Conservation (phyloP, 2,113 vertebrate species). For the Daboia siamensis region DNA sequence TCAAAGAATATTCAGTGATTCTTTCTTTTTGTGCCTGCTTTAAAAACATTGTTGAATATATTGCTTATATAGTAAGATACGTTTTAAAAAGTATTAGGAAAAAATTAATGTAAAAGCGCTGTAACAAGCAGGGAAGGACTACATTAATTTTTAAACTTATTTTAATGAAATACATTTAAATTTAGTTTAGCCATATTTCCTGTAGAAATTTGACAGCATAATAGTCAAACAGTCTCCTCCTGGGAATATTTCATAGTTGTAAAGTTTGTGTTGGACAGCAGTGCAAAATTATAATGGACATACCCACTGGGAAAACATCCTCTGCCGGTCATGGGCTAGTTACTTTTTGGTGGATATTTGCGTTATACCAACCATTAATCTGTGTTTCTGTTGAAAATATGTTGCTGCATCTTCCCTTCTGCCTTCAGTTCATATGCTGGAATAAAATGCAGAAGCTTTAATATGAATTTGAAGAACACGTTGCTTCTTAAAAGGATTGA, state of each 20-base stretch:
- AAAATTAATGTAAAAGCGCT: background rate
- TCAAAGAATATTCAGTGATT: slow-evolving; percentile 16
- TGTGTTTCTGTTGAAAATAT: background rate
- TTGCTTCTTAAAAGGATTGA: slow-evolving; percentile 51
- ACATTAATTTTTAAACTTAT: slow-evolving; percentile 1
- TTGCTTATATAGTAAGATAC: background rate
- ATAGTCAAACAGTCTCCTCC: background rate
- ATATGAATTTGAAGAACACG: slow-evolving; percentile 48
- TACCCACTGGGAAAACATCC: background rate
- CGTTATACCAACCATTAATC: background rate
- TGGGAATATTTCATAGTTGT: background rate
- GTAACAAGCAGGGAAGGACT: background rate
- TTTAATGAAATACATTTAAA: background rate
- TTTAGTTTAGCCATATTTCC: slow-evolving; percentile 6
- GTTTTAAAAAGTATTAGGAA: background rate
- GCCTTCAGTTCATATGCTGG: slow-evolving; percentile 39
- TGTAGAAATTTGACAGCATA: background rate
- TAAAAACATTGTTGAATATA: slow-evolving; percentile 22
- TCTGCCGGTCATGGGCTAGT: background rate
- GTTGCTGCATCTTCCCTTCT: too few relatives aligned
- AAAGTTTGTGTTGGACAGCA: background rate
- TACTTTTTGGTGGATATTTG: background rate
- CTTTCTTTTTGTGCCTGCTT: slow-evolving; percentile 39
- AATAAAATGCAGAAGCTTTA: slow-evolving; percentile 45
- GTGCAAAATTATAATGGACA: background rate